Evolutionary conservation across 1,140 invertebrate species (phyloP).

Genomic region (Formica selysi): DNA sequence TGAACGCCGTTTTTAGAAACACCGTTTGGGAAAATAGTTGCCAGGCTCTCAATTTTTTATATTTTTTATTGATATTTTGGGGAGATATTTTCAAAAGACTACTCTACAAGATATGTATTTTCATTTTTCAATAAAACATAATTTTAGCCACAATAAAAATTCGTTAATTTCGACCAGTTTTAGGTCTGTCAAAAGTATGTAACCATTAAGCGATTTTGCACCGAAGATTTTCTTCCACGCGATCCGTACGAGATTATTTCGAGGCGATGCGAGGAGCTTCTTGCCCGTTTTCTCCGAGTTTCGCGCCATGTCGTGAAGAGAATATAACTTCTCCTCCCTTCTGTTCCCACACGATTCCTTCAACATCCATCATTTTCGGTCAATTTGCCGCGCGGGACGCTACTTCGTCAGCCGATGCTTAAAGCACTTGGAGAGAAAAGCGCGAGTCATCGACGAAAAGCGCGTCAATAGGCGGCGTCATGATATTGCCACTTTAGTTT

Average conservation of each 20-base stretch:
- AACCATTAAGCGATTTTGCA: background rate
- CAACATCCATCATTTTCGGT: conserved; percentile 52
- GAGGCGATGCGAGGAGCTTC: background rate
- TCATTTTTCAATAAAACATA: no score
- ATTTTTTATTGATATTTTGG: no score
- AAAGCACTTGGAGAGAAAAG: conserved; percentile 12
- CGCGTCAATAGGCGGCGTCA: conserved; percentile 6
- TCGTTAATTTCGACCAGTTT: no score
- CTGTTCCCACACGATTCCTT: conserved; percentile 1
- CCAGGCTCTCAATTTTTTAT: no score
- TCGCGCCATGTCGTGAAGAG: background rate
- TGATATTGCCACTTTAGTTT: conserved; percentile 36
- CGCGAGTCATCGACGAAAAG: conserved; percentile 31
- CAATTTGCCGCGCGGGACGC: conserved; percentile 29
- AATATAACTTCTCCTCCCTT: conserved; percentile 23
- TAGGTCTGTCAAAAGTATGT: no score
- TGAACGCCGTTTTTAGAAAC: no score
- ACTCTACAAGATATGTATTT: no score
- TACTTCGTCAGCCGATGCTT: conserved; percentile 25
- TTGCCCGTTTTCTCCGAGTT: background rate
- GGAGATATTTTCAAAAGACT: no score
- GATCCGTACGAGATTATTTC: background rate
- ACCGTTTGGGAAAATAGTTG: no score
- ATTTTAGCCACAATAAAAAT: no score
- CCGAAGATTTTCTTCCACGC: background rate